Conservation (phyloP, 1,140 invertebrate genomes). For the Thaumatotibia leucotreta region DNA sequence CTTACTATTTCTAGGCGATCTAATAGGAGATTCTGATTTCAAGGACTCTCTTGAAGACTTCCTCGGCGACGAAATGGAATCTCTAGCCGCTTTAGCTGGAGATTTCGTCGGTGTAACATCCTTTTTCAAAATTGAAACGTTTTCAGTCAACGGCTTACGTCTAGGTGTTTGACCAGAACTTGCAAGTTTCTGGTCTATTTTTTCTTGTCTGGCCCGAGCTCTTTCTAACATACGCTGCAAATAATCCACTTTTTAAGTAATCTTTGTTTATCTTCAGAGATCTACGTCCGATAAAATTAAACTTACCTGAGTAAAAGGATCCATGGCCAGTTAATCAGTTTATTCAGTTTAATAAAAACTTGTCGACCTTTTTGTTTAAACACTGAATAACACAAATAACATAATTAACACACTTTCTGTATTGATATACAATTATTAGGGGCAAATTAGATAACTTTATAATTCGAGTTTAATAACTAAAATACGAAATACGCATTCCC, state of each 20-base stretch:
- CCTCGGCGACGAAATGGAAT: conserved; percentile 44
- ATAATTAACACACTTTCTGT: conserved; percentile 22
- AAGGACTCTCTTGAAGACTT: conserved; percentile 30
- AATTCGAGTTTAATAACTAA: not conserved
- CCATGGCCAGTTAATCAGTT: too few relatives aligned
- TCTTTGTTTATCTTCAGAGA: conserved; percentile 21
- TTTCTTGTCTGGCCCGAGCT: conserved; percentile 69
- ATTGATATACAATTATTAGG: not conserved
- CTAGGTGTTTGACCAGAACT: conserved; percentile 62
- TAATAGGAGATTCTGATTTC: conserved; percentile 38
- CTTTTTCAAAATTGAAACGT: conserved; percentile 41
- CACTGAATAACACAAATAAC: conserved; percentile 21
- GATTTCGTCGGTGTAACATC: conserved; percentile 44
- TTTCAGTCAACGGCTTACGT: conserved; percentile 63
- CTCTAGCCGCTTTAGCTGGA: conserved; percentile 38
- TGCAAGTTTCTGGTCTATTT: conserved; percentile 71
- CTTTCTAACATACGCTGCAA: conserved; percentile 73
- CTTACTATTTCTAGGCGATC: conserved; percentile 33
- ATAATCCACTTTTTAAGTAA: conserved; percentile 23
- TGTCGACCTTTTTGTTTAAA: not conserved
- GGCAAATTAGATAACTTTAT: not conserved
- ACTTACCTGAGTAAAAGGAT: conserved; percentile 74
- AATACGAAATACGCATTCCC: too few relatives aligned
- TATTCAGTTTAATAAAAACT: not conserved
- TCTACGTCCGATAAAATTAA: conserved; percentile 30